Base-by-base conservation (phyloP, 2,113 vertebrate species). In the Aegithalos caudatus region DNA sequence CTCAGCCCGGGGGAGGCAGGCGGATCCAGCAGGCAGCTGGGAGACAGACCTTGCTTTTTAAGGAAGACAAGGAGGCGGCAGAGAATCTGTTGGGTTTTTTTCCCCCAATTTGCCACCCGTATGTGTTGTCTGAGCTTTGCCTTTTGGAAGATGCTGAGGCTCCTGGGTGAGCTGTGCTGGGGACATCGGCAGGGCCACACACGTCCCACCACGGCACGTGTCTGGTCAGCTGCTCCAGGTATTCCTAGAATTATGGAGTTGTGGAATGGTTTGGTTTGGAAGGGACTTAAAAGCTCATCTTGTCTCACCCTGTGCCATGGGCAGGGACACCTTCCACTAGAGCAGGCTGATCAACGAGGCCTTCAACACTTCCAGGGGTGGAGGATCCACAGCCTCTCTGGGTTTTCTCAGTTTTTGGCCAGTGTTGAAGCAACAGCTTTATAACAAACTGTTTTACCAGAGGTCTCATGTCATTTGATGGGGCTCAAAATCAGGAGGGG, bases 31-130 rank as follows among this genome's bases (percentile, higher is more conserved):
- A 45, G 2, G 54, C 91, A 95, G 67, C 86, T 84, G 93, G 92
- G 81, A 90, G 73, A 66, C 73, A 92, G 92, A 84, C 86, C 89
- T 94, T 70, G 58, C 77, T 81, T 77, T 92, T 86, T 61, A 84
- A 66, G 86, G 80, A 82, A 86, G 80, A 20, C 19, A 42, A 29
- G 92, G 94, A 72, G 92, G 87, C 24, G 29, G 72, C 54, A 56
- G 77, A 80, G 84, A 88, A 94, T 83, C 62, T 65, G 44, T 53
- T 76, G 61, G 17, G 11, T 6, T 80, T 44, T 19, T 17, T 22
- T 14, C 31, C 45, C 78, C 23, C 14, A 45, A 0, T 76, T 80
- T 85, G 64, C 54, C 67, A 60, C 79, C 8, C 12, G 4, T 10
- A 27, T 13, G 42, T 80, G 77, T 80, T 64, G 91, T 88, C 83